Base-by-base conservation (phyloP, 2,888 invertebrate species). In the Morpho deidamia region DNA sequence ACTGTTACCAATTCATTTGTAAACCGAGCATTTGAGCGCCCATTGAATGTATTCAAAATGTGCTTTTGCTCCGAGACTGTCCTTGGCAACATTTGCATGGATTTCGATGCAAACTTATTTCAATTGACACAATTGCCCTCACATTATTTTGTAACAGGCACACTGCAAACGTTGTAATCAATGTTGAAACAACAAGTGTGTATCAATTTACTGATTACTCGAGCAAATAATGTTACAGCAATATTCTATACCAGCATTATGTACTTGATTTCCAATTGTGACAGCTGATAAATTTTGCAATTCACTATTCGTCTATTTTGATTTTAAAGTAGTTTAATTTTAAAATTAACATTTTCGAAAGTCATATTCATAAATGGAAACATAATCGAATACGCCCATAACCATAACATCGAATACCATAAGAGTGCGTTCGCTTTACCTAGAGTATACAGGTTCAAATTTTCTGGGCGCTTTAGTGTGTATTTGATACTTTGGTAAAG, bases 81-180 rank as follows among this genome's bases (percentile, higher is more conserved):
- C 79, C 78, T 81, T 78, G 76, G 65, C 60, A 67, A 68, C 66
- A 70, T 70, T 71, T 70, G 65, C 64, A 67, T 62, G 61, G 62
- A 66, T 69, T 69, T 64, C 64, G 67, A 64, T 63, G 64, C 59
- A 59, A 62, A 66, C 66, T 69, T 70, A 70, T 74, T 72, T 70
- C 70, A 78, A 74, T 78, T 68, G 67, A 55, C 60, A 62, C 62
- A 65, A 66, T 65, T 68, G 63, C 52, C 53, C 55, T 58, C 53
- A 54, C 58, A 66, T 64, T 61, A 64, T 65, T 62, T 58, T 62
- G 63, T 61, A 59, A 62, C 60, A 44, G 49, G 54, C 61, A 49
- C 44, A 42, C 51, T 54, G 51, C 49, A 23, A 47, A 50, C 51
- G 40, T 41, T 55, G 46, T 49, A 51, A 58, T 59, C 40, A 53